Base-by-base conservation (phyloP, 2,797 vertebrate genomes). In the Peromyscus aztecus region DNA sequence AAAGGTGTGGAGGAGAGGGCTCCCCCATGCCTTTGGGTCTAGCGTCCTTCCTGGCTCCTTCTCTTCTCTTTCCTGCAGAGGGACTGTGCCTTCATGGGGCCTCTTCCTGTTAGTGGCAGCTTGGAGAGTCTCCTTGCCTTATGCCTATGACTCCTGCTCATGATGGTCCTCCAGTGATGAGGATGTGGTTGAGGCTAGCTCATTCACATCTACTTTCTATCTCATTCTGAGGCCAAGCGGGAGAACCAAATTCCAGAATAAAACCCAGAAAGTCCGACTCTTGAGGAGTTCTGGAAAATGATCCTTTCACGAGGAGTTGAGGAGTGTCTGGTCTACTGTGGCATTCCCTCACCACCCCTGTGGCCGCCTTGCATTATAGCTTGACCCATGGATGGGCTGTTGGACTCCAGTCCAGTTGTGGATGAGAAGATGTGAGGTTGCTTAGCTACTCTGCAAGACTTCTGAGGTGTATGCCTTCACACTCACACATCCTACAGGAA, bases 151-250 rank as follows among this genome's bases (percentile, higher is more conserved):
- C 13, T 55, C 61, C 81, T 37, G 37, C 43, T 34, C 1, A 4
- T 1, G 3, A 55, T 10, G 0, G 1, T 31, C 43, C 77, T 4
- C 6, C 17, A 0, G 5, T 2, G 6, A 4, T 1, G 13, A 3
- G 1, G 76, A 19, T 27, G 17, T 2, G 0, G 0, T 29, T 0
- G 29, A 34, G 59, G 43, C 27, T 75, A 0, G 61, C 59, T 49
- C 7, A 8, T 7, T 10, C 19, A 7, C 0, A 0, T 0, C 12
- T 17, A 14, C 9, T 37, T 73, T 81, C n/a, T 43, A 5, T 19
- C 59, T 76, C 34, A 4, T 10, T 49, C 73, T 10, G 21, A 86
- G 80, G 37, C 52, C 27, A 61, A 40, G n/a, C 49, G 43, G 61
- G 94, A 81, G 52, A 86, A 78, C 14, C 2, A 63, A 59, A 57